Conservation (phyloP, 2,888 invertebrate species). For the Leucozona laternaria region DNA sequence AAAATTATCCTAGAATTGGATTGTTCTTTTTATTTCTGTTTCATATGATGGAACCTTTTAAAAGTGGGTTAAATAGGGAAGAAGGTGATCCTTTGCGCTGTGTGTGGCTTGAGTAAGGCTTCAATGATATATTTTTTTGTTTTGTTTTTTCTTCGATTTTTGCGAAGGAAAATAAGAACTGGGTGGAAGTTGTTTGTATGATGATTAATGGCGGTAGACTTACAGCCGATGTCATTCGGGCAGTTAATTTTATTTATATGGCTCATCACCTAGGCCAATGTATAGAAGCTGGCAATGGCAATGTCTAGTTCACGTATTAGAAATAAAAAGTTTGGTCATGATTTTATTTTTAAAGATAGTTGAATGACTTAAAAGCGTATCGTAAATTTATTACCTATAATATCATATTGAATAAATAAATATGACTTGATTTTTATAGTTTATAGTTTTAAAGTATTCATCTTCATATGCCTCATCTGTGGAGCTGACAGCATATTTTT, state of each 20-base stretch:
- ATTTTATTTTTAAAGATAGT: background rate
- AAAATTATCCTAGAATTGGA: slow-evolving; percentile 63
- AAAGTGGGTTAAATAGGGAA: slow-evolving; percentile 13
- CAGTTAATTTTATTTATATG: slow-evolving; percentile 53
- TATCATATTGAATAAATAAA: background rate
- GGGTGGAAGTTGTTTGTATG: slow-evolving; percentile 52
- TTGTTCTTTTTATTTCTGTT: slow-evolving; percentile 18
- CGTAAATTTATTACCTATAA: background rate
- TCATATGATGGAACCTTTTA: slow-evolving; percentile 41
- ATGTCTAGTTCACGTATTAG: slow-evolving; percentile 9
- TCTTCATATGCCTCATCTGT: too few relatives aligned
- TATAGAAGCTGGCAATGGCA: background rate
- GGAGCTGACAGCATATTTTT: too few relatives aligned
- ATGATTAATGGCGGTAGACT: slow-evolving; percentile 58
- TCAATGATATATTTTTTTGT: background rate
- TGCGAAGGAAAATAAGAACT: background rate
- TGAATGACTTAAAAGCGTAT: slow-evolving; percentile 9
- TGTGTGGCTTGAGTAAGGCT: background rate
- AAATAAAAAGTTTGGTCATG: slow-evolving; percentile 8
- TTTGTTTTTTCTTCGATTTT: background rate
- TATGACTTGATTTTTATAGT: slow-evolving; percentile 1
- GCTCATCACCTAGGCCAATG: background rate
- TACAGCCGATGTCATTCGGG: slow-evolving; percentile 48
- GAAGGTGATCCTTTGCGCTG: slow-evolving; percentile 12
- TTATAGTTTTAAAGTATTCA: too few relatives aligned